Conservation (phyloP, 2,113 vertebrate genomes). For the Cyphomyrus plagiostoma region DNA sequence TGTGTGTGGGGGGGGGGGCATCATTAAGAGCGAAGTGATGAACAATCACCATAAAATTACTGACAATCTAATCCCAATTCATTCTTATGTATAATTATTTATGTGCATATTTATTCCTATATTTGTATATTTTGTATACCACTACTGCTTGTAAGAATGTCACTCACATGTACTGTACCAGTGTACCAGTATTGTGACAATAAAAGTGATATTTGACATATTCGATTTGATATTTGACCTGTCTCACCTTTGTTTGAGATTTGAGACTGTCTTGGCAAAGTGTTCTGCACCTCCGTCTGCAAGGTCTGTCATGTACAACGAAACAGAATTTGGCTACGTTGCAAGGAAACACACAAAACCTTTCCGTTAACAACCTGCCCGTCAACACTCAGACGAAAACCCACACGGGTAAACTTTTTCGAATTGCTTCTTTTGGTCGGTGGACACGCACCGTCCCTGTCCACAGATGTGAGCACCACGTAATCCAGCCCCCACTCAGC, state of each 20-base stretch:
- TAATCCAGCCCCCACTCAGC: constrained; percentile 94
- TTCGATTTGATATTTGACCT: no score
- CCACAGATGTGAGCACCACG: constrained; percentile 92
- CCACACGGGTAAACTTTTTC: not conserved
- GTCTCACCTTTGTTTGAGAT: constrained; percentile 81
- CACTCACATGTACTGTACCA: no score
- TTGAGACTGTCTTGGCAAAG: constrained; percentile 80
- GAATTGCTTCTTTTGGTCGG: not conserved
- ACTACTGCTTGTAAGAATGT: no score
- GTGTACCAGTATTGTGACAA: no score
- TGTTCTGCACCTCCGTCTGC: constrained; percentile 87
- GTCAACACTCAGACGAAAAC: not conserved
- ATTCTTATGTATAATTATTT: no score
- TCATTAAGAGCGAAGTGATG: not conserved
- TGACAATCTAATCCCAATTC: not conserved
- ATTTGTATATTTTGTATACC: no score
- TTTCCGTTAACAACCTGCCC: not conserved
- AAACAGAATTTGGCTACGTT: not conserved
- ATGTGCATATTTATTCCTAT: no score
- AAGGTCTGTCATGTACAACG: constrained; percentile 62
- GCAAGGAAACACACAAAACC: not conserved
- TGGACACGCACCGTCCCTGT: constrained; percentile 80
- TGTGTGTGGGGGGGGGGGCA: not conserved
- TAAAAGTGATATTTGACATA: no score
- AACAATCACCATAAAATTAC: not conserved